Evolutionary conservation across 2,113 vertebrate species (phyloP).

Genomic region (Glaucomys volans): DNA sequence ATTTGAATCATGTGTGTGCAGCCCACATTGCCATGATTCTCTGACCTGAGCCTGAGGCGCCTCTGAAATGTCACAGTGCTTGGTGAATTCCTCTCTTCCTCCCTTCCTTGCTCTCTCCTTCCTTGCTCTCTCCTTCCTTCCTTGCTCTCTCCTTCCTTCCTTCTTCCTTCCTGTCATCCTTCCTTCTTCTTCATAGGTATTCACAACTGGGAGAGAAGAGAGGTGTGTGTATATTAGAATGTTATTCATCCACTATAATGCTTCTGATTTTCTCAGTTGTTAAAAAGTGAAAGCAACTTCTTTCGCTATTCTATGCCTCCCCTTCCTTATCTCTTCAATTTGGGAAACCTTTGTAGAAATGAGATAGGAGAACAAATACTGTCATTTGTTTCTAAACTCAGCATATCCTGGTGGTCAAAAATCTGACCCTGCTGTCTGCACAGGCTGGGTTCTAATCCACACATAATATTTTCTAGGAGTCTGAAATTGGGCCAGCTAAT

Average conservation of each 20-base stretch:
- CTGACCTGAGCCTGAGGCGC: neutral
- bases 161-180: neutral
- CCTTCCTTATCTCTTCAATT: neutral
- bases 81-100: neutral
- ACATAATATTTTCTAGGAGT: neutral
- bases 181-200: neutral
- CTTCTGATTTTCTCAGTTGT: constrained; percentile 6
- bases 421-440: neutral
- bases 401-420: neutral
- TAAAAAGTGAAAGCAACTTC: constrained; percentile 19
- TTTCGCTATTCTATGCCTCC: neutral
- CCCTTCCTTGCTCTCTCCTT: too few species aligned
- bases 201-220: neutral
- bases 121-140: fast-evolving
- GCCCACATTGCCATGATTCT: neutral
- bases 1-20: neutral
- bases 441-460: neutral
- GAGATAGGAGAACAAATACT: neutral
- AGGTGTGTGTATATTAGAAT: neutral
- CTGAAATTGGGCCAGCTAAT: neutral
- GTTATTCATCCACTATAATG: neutral
- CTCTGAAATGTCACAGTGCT: neutral
- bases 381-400: neutral
- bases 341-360: neutral
- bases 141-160: fast-evolving